Conservation (phyloP, 2,797 vertebrate species). For the Neopelma chrysocephalum region DNA sequence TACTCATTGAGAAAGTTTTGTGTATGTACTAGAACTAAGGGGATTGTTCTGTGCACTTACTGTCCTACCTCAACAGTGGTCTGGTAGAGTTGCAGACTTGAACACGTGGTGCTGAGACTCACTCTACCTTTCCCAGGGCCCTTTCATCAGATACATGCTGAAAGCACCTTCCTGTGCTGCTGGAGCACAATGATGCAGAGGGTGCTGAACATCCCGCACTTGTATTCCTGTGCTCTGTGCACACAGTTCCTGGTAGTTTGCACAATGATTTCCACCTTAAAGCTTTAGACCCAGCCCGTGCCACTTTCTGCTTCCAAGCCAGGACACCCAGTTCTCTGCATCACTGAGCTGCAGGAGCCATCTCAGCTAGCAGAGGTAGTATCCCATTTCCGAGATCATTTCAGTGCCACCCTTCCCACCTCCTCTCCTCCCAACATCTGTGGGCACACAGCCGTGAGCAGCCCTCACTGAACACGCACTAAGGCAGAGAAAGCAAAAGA, state of each 20-base stretch:
- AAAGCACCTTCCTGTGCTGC: background rate
- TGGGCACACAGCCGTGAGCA: background rate
- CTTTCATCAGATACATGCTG: background rate
- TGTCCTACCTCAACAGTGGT: background rate
- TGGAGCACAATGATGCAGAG: background rate
- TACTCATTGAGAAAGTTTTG: background rate
- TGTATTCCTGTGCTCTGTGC: background rate
- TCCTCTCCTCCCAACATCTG: background rate
- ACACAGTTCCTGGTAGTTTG: background rate
- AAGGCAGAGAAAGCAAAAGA: background rate
- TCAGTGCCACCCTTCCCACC: background rate
- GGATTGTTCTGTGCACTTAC: background rate
- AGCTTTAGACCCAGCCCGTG: background rate
- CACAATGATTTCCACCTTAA: background rate
- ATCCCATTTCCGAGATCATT: background rate
- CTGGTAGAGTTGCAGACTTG: background rate
- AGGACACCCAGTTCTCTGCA: background rate
- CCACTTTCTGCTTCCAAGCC: background rate
- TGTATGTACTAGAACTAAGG: background rate
- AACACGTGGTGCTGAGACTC: background rate
- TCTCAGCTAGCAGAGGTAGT: background rate
- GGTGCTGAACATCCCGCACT: background rate
- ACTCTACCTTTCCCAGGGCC: background rate
- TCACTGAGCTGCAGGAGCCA: background rate
- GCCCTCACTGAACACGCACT: background rate